These are phyloP conservation scores for Charina bottae DNA, from an alignment of 2,113 vertebrate genomes.

Conservation along the genomic window DNA sequence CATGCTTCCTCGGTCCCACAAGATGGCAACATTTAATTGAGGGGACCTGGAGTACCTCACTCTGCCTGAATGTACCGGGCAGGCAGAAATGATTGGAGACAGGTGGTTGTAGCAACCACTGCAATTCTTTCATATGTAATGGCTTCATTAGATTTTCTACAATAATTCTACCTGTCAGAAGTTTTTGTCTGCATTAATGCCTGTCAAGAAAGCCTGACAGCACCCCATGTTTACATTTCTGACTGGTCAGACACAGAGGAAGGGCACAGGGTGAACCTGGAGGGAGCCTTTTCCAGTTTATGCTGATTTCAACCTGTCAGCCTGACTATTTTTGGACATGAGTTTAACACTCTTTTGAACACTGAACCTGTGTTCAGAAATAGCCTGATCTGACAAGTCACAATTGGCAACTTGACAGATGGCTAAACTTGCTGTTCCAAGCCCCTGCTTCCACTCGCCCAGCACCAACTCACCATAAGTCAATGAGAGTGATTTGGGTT, in stretches of 20 bases:
- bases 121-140: not conserved
- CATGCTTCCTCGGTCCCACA: not conserved
- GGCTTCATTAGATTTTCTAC: not conserved
- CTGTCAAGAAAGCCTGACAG: not conserved
- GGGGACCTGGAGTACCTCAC: not conserved
- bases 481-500: not conserved
- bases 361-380: not conserved
- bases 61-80: not conserved
- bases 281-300: not conserved
- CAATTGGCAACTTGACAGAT: not conserved
- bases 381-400: not conserved
- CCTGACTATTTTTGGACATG: not conserved
- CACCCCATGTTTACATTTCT: not conserved
- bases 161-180: not conserved
- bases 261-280: not conserved
- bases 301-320: not conserved
- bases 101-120: not conserved
- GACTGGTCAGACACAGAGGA: not conserved
- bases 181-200: not conserved
- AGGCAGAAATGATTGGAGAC: not conserved
- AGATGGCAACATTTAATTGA: not conserved
- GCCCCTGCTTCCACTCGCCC: not conserved
- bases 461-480: not conserved
- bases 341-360: not conserved
- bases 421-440: not conserved